Base-by-base conservation (phyloP, 2,113 vertebrate species). In the Oreochromis aureus region DNA sequence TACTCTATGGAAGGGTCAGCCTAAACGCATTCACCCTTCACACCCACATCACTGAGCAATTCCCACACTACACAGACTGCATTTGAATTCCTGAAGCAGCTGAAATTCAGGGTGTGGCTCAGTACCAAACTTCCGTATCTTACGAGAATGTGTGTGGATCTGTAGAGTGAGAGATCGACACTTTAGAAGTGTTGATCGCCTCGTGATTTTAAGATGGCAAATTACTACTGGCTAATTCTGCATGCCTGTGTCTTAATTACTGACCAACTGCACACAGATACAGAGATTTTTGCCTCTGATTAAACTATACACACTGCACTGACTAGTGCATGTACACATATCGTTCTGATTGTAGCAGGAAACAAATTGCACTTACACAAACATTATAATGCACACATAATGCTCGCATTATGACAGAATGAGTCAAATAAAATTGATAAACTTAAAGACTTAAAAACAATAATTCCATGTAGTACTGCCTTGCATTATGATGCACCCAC, bases 1-100 rank as follows among this genome's bases (percentile, higher is more conserved):
- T 5, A 19, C 69, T 90, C 53, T 83, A 79, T 84, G 54, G 66
- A 86, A 80, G 92, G 90, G 93, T 95, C 94, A 92, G 83, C 79
- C 79, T 86, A 36, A 88, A 89, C 69, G 27, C 71, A 83, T 92
- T 87, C 88, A 85, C 80, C 83, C 84, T 81, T 41, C 81, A 82
- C 54, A 56, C 51, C 41, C 58, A 73, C 87, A 24, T 63, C 27
- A 73, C 48, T 53, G 12, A 82, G 63, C 13, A 30, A 86, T 91
- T 92, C 93, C 83, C 90, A 93, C 91, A 85, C 36, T 48, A 66
- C 87, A 81, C 85, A 63, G 54, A 69, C 86, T 53, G 78, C 63
- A 84, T 85, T 34, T 90, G 34, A 90, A 89, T 88, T 85, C 61
- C 84, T 88, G 53, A 56, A 53, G 71, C 83, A 46, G 59, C 56